Evolutionary conservation across 2,888 invertebrate genomes (phyloP).

Genomic region (Tethea ocularis): DNA sequence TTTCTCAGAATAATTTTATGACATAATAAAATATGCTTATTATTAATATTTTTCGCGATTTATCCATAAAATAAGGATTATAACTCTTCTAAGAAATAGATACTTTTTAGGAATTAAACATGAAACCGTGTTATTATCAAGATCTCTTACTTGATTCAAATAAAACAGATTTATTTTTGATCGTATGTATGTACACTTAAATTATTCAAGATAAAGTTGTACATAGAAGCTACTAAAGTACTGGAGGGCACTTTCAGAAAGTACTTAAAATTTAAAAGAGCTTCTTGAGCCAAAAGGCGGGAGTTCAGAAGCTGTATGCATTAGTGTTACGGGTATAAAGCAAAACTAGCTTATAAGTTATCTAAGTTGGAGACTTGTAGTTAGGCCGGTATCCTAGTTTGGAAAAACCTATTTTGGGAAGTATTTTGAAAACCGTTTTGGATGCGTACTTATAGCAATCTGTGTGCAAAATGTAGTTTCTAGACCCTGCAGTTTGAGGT

Average conservation of each 20-base stretch:
- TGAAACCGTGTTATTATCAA: too few species aligned
- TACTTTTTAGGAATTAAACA: neutral
- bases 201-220: neutral
- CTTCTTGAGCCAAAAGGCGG: neutral
- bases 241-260: neutral
- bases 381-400: neutral
- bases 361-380: neutral
- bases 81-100: neutral
- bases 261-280: conserved; percentile 1
- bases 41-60: too few species aligned
- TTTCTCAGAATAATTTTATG: too few species aligned
- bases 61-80: neutral
- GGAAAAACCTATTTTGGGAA: too few species aligned
- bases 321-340: neutral
- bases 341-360: neutral
- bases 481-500: too few species aligned
- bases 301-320: neutral
- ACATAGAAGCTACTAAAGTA: neutral
- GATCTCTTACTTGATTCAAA: too few species aligned
- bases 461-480: too few species aligned
- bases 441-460: too few species aligned
- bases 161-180: too few species aligned
- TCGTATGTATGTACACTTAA: neutral
- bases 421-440: too few species aligned
- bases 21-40: too few species aligned